Evolutionary conservation across 2,888 invertebrate species (phyloP).

Genomic region (Leptothorax acervorum): DNA sequence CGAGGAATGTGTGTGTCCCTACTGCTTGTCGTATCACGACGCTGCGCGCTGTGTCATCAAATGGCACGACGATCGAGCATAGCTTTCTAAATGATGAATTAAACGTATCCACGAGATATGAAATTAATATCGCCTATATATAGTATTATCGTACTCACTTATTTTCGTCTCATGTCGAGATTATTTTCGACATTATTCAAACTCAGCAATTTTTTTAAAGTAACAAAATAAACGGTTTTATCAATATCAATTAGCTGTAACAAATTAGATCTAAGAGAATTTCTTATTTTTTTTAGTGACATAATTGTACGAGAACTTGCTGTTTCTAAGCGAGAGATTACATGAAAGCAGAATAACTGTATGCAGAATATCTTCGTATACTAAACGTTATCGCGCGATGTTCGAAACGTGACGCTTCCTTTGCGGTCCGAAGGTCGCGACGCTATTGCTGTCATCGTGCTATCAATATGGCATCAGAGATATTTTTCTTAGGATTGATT

Average conservation of each 20-base stretch:
- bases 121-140: neutral
- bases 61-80: neutral
- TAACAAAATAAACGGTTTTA: neutral
- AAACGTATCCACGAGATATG: neutral
- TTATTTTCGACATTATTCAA: neutral
- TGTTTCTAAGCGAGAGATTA: conserved; percentile 3
- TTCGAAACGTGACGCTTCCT: conserved; percentile 23
- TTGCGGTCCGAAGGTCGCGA: neutral
- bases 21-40: neutral
- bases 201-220: neutral
- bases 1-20: neutral
- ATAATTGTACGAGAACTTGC: neutral
- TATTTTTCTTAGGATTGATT: conserved; percentile 16
- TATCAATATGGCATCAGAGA: conserved; percentile 19
- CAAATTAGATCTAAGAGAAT: neutral
- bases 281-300: neutral
- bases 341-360: neutral
- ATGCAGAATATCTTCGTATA: neutral
- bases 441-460: neutral
- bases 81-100: conserved; percentile 3
- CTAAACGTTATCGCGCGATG: neutral
- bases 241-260: neutral
- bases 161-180: neutral
- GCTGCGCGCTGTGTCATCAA: conserved; percentile 27
- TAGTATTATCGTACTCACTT: neutral